These are phyloP conservation scores for Agrochola litura DNA, from an alignment of 2,888 invertebrate genomes.

Conservation along the genomic window DNA sequence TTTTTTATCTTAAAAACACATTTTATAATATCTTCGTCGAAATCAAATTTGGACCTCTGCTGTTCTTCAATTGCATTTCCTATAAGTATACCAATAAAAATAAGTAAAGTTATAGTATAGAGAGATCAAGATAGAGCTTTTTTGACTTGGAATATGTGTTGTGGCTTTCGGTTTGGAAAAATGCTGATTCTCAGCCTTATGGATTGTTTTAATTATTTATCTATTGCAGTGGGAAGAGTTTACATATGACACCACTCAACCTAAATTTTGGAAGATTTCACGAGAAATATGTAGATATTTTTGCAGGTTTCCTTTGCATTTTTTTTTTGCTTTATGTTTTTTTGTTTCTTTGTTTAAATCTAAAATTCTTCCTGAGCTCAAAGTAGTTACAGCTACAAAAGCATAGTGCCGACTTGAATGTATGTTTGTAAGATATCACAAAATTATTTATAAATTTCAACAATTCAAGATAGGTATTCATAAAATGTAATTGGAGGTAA, in stretches of 20 bases:
- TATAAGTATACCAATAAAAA: not conserved
- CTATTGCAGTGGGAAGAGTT: not conserved
- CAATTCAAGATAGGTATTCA: slow-evolving; percentile 36
- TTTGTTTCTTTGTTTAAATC: not conserved
- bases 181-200: not conserved
- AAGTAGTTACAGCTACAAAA: not conserved
- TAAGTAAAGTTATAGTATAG: too few species aligned
- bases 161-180: not conserved
- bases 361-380: not conserved
- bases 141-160: not conserved
- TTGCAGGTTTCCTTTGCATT: not conserved
- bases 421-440: not conserved
- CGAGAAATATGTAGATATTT: not conserved
- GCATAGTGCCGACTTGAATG: not conserved
- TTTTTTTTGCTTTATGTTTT: not conserved
- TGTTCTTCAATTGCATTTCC: not conserved
- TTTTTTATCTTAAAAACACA: too few species aligned
- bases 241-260: too few species aligned
- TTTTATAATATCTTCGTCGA: not conserved
- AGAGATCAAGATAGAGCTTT: not conserved
- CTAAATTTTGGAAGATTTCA: not conserved
- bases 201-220: not conserved
- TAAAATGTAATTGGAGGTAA: slow-evolving; percentile 67
- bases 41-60: not conserved
- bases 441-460: slow-evolving; percentile 29